phyloP scores from a whole-genome alignment of 2,888 invertebrate genomes.

The Andrena bucephala region DNA sequence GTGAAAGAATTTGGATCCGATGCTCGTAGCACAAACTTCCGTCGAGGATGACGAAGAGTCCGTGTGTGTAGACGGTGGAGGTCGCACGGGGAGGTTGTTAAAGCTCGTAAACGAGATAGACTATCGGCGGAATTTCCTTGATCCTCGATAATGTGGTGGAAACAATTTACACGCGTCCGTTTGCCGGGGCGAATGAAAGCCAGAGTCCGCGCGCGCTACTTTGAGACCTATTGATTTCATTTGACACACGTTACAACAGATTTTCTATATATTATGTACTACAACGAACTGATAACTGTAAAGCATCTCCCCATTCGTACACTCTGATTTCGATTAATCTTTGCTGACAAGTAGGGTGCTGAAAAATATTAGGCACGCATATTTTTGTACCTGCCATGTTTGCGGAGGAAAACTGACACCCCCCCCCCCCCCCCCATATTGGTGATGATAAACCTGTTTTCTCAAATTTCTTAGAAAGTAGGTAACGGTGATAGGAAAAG shows the following conservation, averaged over 20 bases:
- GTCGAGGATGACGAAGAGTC: slow-evolving; percentile 49
- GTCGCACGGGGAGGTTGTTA: slow-evolving; percentile 66
- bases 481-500: too few species aligned
- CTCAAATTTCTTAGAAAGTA: too few species aligned
- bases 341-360: too few species aligned
- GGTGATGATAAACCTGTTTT: too few species aligned
- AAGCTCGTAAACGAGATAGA: slow-evolving; percentile 72
- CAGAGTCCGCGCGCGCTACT: slow-evolving; percentile 25
- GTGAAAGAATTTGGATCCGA: slow-evolving; percentile 26
- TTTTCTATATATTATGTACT: neutral
- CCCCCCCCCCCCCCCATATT: too few species aligned
- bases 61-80: slow-evolving; percentile 51
- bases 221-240: slow-evolving; percentile 28
- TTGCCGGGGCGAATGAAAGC: slow-evolving; percentile 58
- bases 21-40: slow-evolving; percentile 35
- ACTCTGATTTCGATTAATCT: too few species aligned
- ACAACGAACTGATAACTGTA: neutral
- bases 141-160: slow-evolving; percentile 74
- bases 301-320: too few species aligned
- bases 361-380: too few species aligned
- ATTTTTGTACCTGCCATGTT: too few species aligned
- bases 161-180: slow-evolving; percentile 72
- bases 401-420: too few species aligned
- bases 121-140: slow-evolving; percentile 75
- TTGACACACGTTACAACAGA: neutral